A percentile compares a stretch with the other conserved stretches of the same genome.
Evolutionary conservation across 1,140 invertebrate species (phyloP).

Genomic region (Subanguina moxae): DNA sequence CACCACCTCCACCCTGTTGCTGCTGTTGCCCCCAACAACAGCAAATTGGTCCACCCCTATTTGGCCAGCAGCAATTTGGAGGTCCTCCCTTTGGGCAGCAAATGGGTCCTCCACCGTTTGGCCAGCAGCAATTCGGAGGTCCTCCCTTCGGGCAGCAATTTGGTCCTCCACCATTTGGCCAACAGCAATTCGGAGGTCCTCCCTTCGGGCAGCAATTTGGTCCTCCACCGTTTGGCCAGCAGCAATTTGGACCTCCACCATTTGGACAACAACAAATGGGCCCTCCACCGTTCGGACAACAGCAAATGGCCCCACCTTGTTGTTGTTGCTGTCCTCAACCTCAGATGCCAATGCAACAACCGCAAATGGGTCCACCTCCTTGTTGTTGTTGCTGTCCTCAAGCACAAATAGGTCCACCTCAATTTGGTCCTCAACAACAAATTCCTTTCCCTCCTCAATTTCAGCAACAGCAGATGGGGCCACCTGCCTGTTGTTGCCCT

Average conservation of each 20-base stretch:
- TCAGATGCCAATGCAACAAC: background rate
- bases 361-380: constrained; percentile 1
- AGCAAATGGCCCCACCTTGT: background rate
- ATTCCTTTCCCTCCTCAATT: background rate
- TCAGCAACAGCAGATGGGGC: background rate
- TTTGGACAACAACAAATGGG: too few species aligned
- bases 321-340: background rate
- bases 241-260: too few species aligned
- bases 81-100: background rate
- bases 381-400: constrained; percentile 2
- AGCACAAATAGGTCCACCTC: background rate
- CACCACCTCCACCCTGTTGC: constrained; percentile 1
- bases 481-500: background rate
- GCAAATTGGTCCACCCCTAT: background rate
- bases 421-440: background rate
- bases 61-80: background rate
- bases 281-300: too few species aligned
- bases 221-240: background rate
- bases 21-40: background rate
- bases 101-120: background rate
- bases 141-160: background rate
- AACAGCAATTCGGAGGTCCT: too few species aligned
- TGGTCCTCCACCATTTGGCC: background rate
- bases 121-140: too few species aligned
- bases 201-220: background rate